Percentiles rank a stretch among this genome's conserved stretches.
Conservation (phyloP, 2,797 vertebrate species). For the Antrozous pallidus region DNA sequence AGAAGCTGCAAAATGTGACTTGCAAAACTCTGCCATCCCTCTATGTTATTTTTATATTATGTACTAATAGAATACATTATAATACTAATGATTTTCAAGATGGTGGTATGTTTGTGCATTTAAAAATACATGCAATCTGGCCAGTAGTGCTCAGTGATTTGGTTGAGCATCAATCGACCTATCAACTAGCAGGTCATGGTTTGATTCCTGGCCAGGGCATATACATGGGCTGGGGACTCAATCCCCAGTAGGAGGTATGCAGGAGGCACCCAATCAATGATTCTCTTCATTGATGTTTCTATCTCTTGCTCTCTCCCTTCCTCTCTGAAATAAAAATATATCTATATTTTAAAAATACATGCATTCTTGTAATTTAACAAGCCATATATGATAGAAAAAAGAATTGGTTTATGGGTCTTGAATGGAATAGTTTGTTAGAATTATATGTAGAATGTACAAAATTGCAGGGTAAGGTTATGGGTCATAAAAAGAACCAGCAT, state of each 20-base stretch:
- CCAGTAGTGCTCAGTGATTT: not conserved
- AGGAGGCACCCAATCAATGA: not conserved
- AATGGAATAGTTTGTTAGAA: not conserved
- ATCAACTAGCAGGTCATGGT: not conserved
- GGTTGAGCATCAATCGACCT: not conserved
- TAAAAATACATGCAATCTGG: not conserved
- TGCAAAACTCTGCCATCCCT: not conserved
- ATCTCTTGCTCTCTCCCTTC: not conserved
- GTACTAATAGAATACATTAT: not conserved
- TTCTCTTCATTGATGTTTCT: not conserved
- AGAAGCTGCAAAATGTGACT: constrained; percentile 19
- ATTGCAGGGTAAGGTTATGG: not conserved
- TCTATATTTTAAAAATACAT: not conserved
- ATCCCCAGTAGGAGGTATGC: not conserved
- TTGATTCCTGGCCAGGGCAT: not conserved
- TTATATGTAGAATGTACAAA: not conserved
- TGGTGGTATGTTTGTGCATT: not conserved
- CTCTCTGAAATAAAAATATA: not conserved
- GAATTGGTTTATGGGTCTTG: not conserved
- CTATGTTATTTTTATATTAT: not conserved
- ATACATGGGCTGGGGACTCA: not conserved
- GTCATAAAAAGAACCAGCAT: not conserved
- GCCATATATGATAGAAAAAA: not conserved
- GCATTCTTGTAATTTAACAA: constrained; percentile 5
- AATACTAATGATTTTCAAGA: constrained; percentile 30